These are phyloP conservation scores for Charina bottae DNA, from an alignment of 2,113 vertebrate species.

Conservation along the genomic window DNA sequence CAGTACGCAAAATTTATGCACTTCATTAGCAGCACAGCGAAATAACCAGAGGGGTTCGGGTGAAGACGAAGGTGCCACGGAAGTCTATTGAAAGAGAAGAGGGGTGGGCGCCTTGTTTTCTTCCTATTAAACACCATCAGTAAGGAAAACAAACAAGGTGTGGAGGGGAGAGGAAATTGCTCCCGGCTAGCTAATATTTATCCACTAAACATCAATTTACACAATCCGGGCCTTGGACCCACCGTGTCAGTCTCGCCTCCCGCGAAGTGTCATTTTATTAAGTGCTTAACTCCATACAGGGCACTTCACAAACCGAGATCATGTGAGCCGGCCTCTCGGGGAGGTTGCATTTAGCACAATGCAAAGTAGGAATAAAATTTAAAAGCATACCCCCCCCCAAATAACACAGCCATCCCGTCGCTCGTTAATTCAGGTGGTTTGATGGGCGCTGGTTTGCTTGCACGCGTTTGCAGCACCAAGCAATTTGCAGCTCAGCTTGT, in stretches of 20 bases:
- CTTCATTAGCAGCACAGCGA: slow-evolving; percentile 1
- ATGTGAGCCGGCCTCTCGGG: background rate
- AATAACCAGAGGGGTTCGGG: background rate
- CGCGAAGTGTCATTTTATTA: slow-evolving; percentile 26
- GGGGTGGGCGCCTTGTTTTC: background rate
- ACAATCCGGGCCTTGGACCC: background rate
- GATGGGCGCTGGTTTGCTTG: background rate
- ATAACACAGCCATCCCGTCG: background rate
- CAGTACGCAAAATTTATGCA: slow-evolving; percentile 10
- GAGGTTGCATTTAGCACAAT: slow-evolving; percentile 23
- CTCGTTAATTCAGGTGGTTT: slow-evolving; percentile 24
- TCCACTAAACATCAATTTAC: background rate
- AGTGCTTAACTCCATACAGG: slow-evolving; percentile 14
- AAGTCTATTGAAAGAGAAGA: background rate
- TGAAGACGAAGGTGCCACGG: background rate
- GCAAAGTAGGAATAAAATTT: background rate
- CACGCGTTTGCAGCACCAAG: slow-evolving; percentile 18
- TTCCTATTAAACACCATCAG: slow-evolving; percentile 1
- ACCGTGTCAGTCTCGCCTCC: slow-evolving; percentile 10
- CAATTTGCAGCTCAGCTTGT: slow-evolving; percentile 42
- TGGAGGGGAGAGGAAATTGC: background rate
- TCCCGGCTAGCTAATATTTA: slow-evolving; percentile 7
- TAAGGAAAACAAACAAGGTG: background rate
- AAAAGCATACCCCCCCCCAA: background rate
- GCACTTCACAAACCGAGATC: slow-evolving; percentile 22